Percentiles rank a stretch among this genome's conserved stretches.
phyloP scores from a whole-genome alignment of 2,888 invertebrate genomes.

The Dyspetes luteomarginatus region DNA sequence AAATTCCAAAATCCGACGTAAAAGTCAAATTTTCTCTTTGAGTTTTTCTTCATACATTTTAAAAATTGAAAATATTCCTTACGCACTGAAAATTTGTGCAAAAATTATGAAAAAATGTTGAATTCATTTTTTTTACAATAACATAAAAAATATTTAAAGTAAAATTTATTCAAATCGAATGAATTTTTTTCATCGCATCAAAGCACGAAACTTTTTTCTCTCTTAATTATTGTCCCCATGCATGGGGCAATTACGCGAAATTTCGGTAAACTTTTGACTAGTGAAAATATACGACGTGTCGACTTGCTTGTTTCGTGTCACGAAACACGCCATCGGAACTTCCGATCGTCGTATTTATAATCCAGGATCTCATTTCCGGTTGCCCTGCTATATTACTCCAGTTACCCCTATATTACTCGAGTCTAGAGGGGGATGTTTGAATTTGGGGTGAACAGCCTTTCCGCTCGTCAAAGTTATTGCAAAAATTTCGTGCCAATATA shows the following conservation, averaged over 20 bases:
- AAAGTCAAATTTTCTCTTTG: background rate
- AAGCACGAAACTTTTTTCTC: background rate
- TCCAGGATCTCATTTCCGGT: slow-evolving; percentile 48
- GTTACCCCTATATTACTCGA: background rate
- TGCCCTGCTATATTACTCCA: background rate
- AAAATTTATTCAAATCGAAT: too few relatives aligned
- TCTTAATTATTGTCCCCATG: background rate
- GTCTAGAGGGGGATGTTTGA: slow-evolving; percentile 10
- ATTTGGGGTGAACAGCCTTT: slow-evolving; percentile 9
- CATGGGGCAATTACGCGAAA: slow-evolving; percentile 9
- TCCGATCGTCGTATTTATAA: slow-evolving; percentile 56
- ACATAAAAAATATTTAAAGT: too few relatives aligned
- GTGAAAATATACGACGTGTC: slow-evolving; percentile 55
- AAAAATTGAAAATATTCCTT: background rate
- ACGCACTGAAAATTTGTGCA: too few relatives aligned
- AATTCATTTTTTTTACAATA: too few relatives aligned
- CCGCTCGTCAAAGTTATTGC: slow-evolving; percentile 6
- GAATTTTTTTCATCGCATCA: background rate
- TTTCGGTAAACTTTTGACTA: slow-evolving; percentile 22
- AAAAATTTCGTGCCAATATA: background rate
- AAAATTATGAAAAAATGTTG: too few relatives aligned
- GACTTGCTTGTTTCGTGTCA: slow-evolving; percentile 51
- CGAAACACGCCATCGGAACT: slow-evolving; percentile 36
- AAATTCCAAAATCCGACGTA: background rate
- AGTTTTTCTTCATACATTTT: background rate